phyloP scores from a whole-genome alignment of 2,113 vertebrate genomes.

The Bambusicola thoracicus region DNA sequence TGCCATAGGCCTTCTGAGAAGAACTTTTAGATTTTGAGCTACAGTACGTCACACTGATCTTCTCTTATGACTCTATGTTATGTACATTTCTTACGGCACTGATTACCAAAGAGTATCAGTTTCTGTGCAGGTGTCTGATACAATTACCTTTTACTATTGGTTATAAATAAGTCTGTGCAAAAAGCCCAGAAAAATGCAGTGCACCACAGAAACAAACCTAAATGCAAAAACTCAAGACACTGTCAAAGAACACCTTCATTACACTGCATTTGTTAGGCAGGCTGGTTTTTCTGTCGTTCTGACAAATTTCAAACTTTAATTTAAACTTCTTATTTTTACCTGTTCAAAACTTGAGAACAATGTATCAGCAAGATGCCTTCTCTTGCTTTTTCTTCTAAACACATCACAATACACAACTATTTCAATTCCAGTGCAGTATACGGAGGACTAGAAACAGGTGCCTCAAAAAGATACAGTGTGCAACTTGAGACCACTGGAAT shows the following conservation, averaged over 20 bases:
- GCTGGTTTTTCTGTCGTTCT: not conserved
- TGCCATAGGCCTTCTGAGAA: not conserved
- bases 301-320: not conserved
- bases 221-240: not conserved
- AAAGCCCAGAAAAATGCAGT: not conserved
- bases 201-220: not conserved
- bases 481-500: not conserved
- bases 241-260: fast-evolving
- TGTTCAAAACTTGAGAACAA: not conserved
- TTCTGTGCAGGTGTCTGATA: not conserved
- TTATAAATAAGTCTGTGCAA: not conserved
- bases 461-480: not conserved
- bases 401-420: not conserved
- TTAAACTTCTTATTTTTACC: not conserved
- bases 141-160: not conserved
- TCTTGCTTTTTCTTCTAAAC: not conserved
- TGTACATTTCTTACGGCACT: not conserved
- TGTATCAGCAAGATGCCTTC: not conserved
- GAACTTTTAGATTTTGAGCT: not conserved
- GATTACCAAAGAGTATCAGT: not conserved
- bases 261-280: not conserved
- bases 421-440: not conserved
- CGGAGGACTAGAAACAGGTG: not conserved
- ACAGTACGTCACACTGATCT: not conserved
- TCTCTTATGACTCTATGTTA: not conserved